Percentiles rank a stretch among this genome's conserved stretches.
Evolutionary conservation across 2,113 vertebrate species (phyloP).

Genomic region (Carassius carassius): DNA sequence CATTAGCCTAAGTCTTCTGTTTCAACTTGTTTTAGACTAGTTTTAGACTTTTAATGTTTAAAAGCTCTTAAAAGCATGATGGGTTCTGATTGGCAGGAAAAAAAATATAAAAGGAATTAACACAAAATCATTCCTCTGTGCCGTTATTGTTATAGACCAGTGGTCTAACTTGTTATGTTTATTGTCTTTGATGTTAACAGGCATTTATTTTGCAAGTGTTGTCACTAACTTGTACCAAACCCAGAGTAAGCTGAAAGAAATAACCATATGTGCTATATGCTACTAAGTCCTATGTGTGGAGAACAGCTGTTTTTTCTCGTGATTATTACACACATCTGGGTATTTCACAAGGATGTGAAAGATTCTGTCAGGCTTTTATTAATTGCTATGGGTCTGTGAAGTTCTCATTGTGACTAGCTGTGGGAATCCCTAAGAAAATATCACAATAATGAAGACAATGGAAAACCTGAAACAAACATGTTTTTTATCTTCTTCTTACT

Average conservation of each 20-base stretch:
- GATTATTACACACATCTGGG: slow-evolving; percentile 9
- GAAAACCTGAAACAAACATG: slow-evolving; percentile 5
- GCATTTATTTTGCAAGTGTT: not conserved
- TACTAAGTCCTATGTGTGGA: not conserved
- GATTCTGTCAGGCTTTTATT: not conserved
- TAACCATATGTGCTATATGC: not conserved
- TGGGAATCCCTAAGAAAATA: slow-evolving; percentile 11
- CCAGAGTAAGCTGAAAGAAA: not conserved
- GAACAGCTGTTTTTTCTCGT: slow-evolving; percentile 12
- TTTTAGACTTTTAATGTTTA: too few species aligned
- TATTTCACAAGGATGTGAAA: not conserved
- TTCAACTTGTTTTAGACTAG: too few species aligned
- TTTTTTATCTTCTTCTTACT: slow-evolving; percentile 1
- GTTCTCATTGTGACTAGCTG: slow-evolving; percentile 8
- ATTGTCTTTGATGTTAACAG: too few species aligned
- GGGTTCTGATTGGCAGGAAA: too few species aligned
- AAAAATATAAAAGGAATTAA: too few species aligned
- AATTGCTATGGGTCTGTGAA: not conserved
- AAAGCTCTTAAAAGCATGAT: too few species aligned
- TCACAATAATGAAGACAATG: slow-evolving; percentile 4
- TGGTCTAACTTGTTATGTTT: too few species aligned
- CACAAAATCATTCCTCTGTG: too few species aligned
- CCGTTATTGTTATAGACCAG: too few species aligned
- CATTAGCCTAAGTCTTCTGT: too few species aligned
- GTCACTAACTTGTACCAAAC: not conserved